Base-by-base conservation (phyloP, 1,140 invertebrate species). In the Drosophila malerkotliana region DNA sequence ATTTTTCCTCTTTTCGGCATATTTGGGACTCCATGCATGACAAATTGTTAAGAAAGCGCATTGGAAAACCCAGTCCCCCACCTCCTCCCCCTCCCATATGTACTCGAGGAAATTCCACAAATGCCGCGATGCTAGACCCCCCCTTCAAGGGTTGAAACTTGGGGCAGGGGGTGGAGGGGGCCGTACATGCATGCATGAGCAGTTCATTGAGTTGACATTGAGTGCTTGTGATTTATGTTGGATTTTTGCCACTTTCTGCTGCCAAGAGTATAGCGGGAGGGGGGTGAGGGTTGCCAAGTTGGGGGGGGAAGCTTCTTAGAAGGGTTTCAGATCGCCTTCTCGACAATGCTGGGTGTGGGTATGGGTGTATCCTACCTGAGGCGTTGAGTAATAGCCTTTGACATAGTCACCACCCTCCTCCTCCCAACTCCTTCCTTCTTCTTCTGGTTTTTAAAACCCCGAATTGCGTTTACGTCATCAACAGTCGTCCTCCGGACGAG, bases 201-300 rank as follows among this genome's bases (percentile, higher is more conserved):
- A 88, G 79, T 83, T 88, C 84, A 88, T 88, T 88, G 83, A 88
- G 76, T 87, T 88, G 83, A 88, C 83, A 88, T 88, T 88, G 83
- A 88, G 83, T 89, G 85, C 84, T 74, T 77, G 67, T 88, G 83
- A 88, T 88, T 88, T 88, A 88, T 88, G 77, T 81, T 80, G 64
- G 44, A 67, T 62, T 76, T 59, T 76, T 64, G 54, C 44, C 67
- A 51, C 54, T 52, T 57, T 32, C 47, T 28, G 39, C 48, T 66
- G 69, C 60, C 64, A 34, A 48, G 49, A 51, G 30, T 30, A 21
- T 37, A 39, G n/a, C 0, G 21, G 26, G 47, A 48, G 15, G 15
- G 21, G 4, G 8, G 3, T 21, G 21, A 3, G 26, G 26, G 26
- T 4, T 28, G 26, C 26, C 26, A 7, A 28, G 4, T 4, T 28